Base-by-base conservation (phyloP, 1,140 invertebrate species). In the Nephotettix cincticeps region DNA sequence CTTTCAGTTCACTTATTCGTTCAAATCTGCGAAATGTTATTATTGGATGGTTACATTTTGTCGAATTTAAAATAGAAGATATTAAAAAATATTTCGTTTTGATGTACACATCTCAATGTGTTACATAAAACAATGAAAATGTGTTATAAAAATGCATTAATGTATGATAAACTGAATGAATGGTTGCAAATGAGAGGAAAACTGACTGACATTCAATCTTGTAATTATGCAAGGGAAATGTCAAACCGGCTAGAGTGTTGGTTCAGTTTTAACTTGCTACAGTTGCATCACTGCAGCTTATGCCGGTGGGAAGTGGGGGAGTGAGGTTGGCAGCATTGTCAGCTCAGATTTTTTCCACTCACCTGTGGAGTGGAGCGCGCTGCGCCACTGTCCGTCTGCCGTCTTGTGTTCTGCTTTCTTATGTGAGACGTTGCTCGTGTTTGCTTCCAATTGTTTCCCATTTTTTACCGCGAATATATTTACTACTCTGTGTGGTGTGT, bases 331-430 rank as follows among this genome's bases (percentile, higher is more conserved):
- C 47, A 51, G 47, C 47, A 51, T n/a, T 51, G 47, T n/a, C 47
- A n/a, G 47, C 47, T 51, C 47, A 51, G 47, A 51, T 51, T 51
- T 51, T 51, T 19, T 36, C n/a, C 47, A 51, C 47, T 51, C 47
- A 51, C 47, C 47, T 51, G 47, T 51, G n/a, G 47, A 17, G 14
- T 4, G 6, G 47, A 17, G 14, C 14, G 6, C 4, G 47, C 47
- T 17, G 3, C n/a, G 14, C 4, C 14, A 4, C 3, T 19, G 47
- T 21, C n/a, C n/a, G n/a, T n/a, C n/a, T n/a, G n/a, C n/a, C n/a
- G n/a, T n/a, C n/a, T n/a, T 6, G 14, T 17, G 14, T 21, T 51
- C 47, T 17, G 47, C 21, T 51, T 51, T 51, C 14, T 9, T 51
- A n/a, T 51, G 14, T 51, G 4, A 19, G 47, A 3, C n/a, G 47